Conservation (phyloP, 2,888 invertebrate species). For the Lymantria monacha region DNA sequence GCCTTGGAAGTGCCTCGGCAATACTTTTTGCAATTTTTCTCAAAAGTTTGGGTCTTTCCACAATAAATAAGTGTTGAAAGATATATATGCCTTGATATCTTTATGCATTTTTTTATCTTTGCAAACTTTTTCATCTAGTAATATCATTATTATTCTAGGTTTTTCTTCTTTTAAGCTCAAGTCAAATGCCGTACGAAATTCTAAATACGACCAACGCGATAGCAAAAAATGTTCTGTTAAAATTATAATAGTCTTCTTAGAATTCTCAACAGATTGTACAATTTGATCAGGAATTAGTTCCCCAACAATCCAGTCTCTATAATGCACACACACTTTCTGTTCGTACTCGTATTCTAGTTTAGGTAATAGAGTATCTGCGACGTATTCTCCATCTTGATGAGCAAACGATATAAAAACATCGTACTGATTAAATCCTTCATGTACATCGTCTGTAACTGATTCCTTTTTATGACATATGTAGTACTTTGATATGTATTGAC, state of each 20-base stretch:
- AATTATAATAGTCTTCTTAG: neutral
- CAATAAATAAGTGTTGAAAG: neutral
- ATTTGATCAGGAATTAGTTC: too few species aligned
- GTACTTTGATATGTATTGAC: neutral
- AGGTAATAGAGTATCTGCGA: neutral
- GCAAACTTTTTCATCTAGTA: neutral
- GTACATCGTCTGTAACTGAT: neutral
- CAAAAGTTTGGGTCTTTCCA: neutral
- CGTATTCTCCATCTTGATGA: neutral
- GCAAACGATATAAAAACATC: neutral
- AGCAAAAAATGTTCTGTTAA: neutral
- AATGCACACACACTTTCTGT: too few species aligned
- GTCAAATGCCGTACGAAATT: neutral
- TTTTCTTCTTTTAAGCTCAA: neutral
- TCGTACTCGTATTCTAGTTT: neutral
- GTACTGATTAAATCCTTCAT: neutral
- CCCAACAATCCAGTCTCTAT: too few species aligned
- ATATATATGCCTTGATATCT: neutral
- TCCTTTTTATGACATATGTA: neutral
- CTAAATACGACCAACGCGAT: neutral
- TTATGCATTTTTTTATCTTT: neutral
- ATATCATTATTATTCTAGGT: neutral
- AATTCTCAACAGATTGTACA: too few species aligned
- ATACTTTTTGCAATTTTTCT: neutral
- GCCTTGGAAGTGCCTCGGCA: too few species aligned